Evolutionary conservation across 2,113 vertebrate species (phyloP).

Genomic region (Pleuronectes platessa): DNA sequence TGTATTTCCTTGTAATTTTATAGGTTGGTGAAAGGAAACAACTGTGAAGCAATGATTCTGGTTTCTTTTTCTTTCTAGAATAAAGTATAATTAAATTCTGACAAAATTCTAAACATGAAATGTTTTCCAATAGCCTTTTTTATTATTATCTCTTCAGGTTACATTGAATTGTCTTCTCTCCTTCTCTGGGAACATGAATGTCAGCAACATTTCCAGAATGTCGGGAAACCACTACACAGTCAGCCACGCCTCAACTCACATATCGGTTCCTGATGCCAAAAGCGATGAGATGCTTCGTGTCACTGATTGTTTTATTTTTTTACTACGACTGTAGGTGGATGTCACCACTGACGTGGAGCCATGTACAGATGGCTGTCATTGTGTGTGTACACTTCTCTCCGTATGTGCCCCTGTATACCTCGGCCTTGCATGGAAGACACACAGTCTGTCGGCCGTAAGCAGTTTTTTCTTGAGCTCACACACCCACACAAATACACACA

Average conservation of each 20-base stretch:
- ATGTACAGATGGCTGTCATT: conserved; percentile 53
- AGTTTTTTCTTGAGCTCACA: conserved; percentile 34
- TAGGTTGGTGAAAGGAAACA: too few relatives aligned
- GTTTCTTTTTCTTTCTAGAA: too few relatives aligned
- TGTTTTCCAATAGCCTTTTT: too few relatives aligned
- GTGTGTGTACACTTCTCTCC: conserved; percentile 29
- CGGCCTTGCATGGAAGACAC: conserved; percentile 28
- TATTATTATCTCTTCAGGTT: too few relatives aligned
- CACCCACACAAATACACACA: conserved; percentile 11
- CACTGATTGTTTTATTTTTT: conserved; percentile 32
- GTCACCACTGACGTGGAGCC: conserved; percentile 9
- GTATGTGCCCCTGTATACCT: conserved; percentile 55
- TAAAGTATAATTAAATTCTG: too few relatives aligned
- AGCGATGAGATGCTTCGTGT: conserved; percentile 30
- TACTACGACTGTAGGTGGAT: conserved; percentile 30
- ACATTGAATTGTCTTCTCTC: too few relatives aligned
- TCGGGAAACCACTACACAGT: background rate
- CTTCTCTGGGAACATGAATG: too few relatives aligned
- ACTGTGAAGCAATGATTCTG: too few relatives aligned
- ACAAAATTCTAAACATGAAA: too few relatives aligned
- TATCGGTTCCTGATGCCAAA: conserved; percentile 36
- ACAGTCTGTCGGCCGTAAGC: conserved; percentile 52
- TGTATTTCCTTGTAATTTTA: too few relatives aligned
- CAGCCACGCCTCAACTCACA: conserved; percentile 10
- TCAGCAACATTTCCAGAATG: too few relatives aligned